Evolutionary conservation across 2,797 vertebrate species (phyloP), one percentile per base, ranked within the genome.

Genomic region (Xenops minutus): DNA sequence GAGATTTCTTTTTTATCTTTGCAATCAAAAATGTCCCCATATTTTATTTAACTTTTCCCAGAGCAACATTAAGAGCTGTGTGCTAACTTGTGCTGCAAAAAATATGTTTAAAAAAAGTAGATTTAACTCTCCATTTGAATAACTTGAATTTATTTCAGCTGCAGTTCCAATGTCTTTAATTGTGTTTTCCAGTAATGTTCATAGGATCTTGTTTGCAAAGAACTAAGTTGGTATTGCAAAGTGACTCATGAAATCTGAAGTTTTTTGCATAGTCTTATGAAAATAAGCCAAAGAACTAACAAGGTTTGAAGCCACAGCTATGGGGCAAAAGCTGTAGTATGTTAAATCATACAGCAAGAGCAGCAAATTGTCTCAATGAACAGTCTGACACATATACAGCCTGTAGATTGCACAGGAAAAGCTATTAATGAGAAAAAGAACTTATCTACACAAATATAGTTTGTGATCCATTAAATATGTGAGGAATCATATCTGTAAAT

Each of bases 1-100:
- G 79, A 83, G 85, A 58, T 69, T 91, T n/a, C 12, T 61, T 61
- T 74, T 83, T 82, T 75, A 89, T 89, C 86, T 89, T 66, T 91
- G 51, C 32, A 76, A 63, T 76, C 71, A 84, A 87, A 90, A 86
- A 87, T 17, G 64, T 76, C 46, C 41, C 36, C 78, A 13, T 78
- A 73, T 91, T 80, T 92, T 46, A 23, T 85, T 89, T n/a, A 21
- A n/a, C 36, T 91, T 92, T 73, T 75, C 66, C 61, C 68, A 81
- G 54, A 90, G 34, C 58, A 89, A 41, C 13, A 3, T 34, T 41
- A 84, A 88, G 46, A 78, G 27, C 62, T 80, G 10, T 49, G 12
- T 78, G 69, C 16, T 88, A 74, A 74, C 4, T 4, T 39, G 77
- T 56, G 37, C 61, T 81, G 54, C 43, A 89, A 83, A 83, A 95